Base-by-base conservation (phyloP, 2,113 vertebrate genomes). In the Myrmecophaga tridactyla region DNA sequence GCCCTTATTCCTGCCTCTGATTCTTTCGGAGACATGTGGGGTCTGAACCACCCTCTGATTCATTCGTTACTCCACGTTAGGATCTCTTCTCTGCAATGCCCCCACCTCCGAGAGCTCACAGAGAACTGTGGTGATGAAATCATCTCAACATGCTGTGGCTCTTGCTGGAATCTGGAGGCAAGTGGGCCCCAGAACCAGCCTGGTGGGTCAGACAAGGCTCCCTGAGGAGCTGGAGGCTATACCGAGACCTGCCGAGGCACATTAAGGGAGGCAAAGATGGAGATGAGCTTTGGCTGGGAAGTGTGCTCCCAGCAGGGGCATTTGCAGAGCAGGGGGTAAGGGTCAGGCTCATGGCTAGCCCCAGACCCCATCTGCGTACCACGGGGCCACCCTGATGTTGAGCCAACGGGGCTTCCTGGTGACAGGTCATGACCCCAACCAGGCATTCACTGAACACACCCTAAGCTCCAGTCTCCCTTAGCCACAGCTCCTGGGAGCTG, bases 401-500 rank as follows among this genome's bases (percentile, higher is more conserved):
- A 83, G 34, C 39, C 8, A 6, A 4, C 18, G 51, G 36, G 23
- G 25, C 18, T n/a, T n/a, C n/a, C n/a, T n/a, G n/a, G n/a, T n/a
- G n/a, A n/a, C n/a, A n/a, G n/a, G n/a, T n/a, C n/a, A n/a, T n/a
- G n/a, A n/a, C n/a, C n/a, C 39, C 8, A 6, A 4, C 18, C 27
- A 10, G 0, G 1, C 7, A 0, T 13, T 41, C 2, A 0, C 34
- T 69, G 4, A 29, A 67, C 72, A 36, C 15, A 14, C 43, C 0
- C 63, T 4, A 10, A 18, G n/a, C 18, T 3, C 34, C 31, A 9
- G 1, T 18, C 2, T 23, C 69, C 63, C 13, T 43, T n/a, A 23
- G 39, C 13, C 20, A 18, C 6, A 2, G 58, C 1, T 2, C 0
- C 0, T 7, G 25, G 70, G 25, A 1, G 1, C 78, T 6, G 29